Base-by-base conservation (phyloP, 2,797 vertebrate species). In the Varecia variegata region DNA sequence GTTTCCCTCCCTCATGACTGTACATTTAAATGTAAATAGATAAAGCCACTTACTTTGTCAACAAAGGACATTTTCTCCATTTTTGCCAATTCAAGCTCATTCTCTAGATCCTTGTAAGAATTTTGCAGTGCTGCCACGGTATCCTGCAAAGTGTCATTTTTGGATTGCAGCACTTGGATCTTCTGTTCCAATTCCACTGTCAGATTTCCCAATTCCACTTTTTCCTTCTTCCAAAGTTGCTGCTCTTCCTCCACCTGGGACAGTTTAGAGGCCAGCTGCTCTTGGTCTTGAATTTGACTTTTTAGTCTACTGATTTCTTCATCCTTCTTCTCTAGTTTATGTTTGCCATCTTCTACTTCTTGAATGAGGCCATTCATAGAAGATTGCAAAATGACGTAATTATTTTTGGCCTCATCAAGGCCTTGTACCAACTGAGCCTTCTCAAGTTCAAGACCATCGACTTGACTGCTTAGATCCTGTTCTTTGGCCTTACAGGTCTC, bases 41-140 rank as follows among this genome's bases (percentile, higher is more conserved):
- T 20, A 82, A 93, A 95, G 90, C 7, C 5, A 93, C 87, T 97
- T 98, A 99, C 99, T 99, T 99, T 98, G 96, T 98, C 84, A 80
- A 85, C 97, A 60, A 99, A 98, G 56, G 98, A 96, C 0, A 43
- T n/a, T 23, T 98, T 98, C 56, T 99, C 98, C 85, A 43, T 14
- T 65, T 97, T 97, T 43, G 97, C 92, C 68, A 93, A 95, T 74
- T 99, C 98, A 74, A 99, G 82, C 27, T 99, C 97, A 43, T 98
- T 96, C 94, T 99, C 97, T 62, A 98, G 96, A 90, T 97, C 96
- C 35, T 97, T 93, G 30, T 96, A 97, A 73, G 98, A 97, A 23
- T 38, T 96, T 98, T 99, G 98, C 98, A 99, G 79, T 9, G 97
- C 93, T 11, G 97, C 54, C 1, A 98, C 32, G 20, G 97, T 95